These are phyloP conservation scores for Phalloptychus januarius DNA, from an alignment of 2,797 vertebrate species.

Conservation along the genomic window DNA sequence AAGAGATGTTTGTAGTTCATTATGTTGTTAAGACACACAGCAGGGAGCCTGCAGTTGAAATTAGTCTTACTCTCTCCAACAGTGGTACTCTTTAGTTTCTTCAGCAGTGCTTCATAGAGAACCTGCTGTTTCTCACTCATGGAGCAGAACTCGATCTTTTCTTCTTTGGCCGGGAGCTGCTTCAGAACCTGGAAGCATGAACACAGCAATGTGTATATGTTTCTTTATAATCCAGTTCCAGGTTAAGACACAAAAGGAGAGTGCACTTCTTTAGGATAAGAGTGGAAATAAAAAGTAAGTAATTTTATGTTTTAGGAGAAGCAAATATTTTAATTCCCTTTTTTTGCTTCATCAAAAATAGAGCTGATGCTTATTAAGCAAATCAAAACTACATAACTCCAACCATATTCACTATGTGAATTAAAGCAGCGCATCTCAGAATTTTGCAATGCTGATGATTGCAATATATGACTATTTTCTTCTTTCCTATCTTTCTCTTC, in stretches of 20 bases:
- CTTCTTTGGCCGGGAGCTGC: constrained; percentile 91
- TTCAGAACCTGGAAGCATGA: constrained; percentile 83
- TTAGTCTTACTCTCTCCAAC: constrained; percentile 82
- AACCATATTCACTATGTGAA: neutral
- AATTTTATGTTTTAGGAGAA: neutral
- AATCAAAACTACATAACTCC: neutral
- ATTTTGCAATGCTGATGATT: neutral
- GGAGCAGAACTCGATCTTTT: constrained; percentile 84
- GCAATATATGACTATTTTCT: neutral
- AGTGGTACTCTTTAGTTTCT: constrained; percentile 84
- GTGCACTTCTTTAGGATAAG: neutral
- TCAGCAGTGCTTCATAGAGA: constrained; percentile 86
- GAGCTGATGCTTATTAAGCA: too few relatives aligned
- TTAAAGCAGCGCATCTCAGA: neutral
- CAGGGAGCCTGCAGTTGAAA: neutral
- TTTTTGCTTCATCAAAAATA: neutral
- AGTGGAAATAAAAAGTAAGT: neutral
- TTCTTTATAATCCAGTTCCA: neutral
- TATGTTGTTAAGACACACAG: neutral
- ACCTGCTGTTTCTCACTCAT: constrained; percentile 92
- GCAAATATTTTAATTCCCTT: neutral
- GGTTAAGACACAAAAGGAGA: neutral
- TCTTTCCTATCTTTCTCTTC: too few relatives aligned
- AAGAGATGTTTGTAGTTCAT: neutral
- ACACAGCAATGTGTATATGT: neutral